Base-by-base conservation (phyloP, 1,140 invertebrate species). In the Phymorhynchus buccinoides region DNA sequence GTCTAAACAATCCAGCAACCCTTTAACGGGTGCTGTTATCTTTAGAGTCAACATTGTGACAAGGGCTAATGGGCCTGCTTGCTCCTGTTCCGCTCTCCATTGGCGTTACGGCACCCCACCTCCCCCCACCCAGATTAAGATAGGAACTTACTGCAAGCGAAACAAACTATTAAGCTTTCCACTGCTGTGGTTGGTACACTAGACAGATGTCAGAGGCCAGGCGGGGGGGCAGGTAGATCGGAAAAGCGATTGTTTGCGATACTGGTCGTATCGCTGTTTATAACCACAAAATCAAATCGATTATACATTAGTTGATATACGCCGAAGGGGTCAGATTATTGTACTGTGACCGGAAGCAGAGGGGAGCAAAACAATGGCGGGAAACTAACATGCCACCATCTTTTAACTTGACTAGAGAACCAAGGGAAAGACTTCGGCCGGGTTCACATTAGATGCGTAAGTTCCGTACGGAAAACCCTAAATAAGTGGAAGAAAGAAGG, bases 1-100 rank as follows among this genome's bases (percentile, higher is more conserved):
- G 14, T 9, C 71, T 22, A 35, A 73, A 39, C 71, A 73, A 73
- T 73, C 71, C 71, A 73, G 30, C 66, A n/a, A 0, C 27, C 32
- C 37, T 7, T n/a, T 2, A 6, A 18, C 12, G 48, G 66, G 32
- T 9, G 66, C 66, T 3, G 30, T 37, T 73, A 73, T 73, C 71
- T 73, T 6, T 14, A 32, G 6, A 9, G 71, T 73, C 71, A 73
- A 73, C 71, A 73, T 73, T 73, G 56, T 73, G 37, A 39, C 71
- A 37, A 35, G 71, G 32, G 32, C 32, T 73, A 73, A 73, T 73
- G 71, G 37, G 37, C 32, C n/a, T 6, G 71, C 32, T 73, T 39
- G 71, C 71, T 73, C 30, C 71, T 35, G 32, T 32, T n/a, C 66
- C 30, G 32, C 30, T 39, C 71, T 39, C 37, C 71, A 14, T 6